phyloP scores from a whole-genome alignment of 2,797 vertebrate species.

The Platalea minor region DNA sequence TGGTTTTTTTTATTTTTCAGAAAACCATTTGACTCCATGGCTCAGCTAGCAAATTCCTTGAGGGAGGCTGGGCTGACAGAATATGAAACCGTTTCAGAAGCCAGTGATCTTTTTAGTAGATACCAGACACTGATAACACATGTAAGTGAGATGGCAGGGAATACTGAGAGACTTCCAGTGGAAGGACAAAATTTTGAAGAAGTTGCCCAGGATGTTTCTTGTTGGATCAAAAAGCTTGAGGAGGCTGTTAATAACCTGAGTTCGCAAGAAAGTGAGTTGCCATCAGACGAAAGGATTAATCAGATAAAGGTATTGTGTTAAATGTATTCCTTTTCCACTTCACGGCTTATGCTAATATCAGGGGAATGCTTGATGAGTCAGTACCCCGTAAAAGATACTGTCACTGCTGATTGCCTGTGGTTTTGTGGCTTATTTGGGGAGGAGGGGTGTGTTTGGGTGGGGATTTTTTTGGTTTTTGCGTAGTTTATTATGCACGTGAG shows the following conservation, averaged over 20 bases:
- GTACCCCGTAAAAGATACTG: not conserved
- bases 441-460: not conserved
- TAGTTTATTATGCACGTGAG: fast-evolving
- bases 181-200: slow-evolving; percentile 74
- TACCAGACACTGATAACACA: slow-evolving; percentile 75
- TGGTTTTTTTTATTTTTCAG: slow-evolving; percentile 65
- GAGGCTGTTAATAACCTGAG: slow-evolving; percentile 68
- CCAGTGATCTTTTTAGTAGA: slow-evolving; percentile 74
- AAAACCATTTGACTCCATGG: slow-evolving; percentile 74
- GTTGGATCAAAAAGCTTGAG: slow-evolving; percentile 78
- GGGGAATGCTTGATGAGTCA: not conserved
- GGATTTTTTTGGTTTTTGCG: not conserved
- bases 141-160: slow-evolving; percentile 46
- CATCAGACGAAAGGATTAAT: slow-evolving; percentile 76
- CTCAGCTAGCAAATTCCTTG: slow-evolving; percentile 75
- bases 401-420: not conserved
- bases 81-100: slow-evolving; percentile 76
- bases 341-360: not conserved
- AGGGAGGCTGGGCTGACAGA: slow-evolving; percentile 78
- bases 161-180: slow-evolving; percentile 50
- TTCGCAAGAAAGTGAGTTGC: slow-evolving; percentile 58
- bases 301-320: slow-evolving; percentile 79
- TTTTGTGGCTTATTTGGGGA: not conserved
- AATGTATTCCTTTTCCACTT: not conserved
- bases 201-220: slow-evolving; percentile 65